A percentile compares a stretch with the other conserved stretches of the same genome.
Conservation (phyloP, 2,888 invertebrate species). For the Siphlonurus alternatus region DNA sequence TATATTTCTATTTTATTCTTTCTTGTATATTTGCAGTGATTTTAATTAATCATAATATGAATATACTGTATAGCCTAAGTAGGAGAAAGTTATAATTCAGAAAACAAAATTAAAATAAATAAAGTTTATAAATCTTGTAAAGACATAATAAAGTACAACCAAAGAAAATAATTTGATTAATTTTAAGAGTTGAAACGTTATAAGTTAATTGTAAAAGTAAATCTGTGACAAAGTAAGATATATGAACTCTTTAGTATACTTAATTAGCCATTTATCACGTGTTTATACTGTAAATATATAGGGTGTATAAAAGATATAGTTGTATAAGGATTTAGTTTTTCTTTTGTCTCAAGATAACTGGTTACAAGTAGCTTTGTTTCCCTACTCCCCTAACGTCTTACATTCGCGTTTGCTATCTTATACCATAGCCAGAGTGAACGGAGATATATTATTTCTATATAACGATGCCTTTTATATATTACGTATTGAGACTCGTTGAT, state of each 20-base stretch:
- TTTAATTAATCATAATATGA: no score
- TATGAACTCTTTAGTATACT: not conserved
- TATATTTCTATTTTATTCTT: no score
- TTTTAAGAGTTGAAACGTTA: not conserved
- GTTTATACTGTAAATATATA: no score
- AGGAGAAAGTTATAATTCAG: no score
- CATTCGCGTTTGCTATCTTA: not conserved
- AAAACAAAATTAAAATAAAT: no score
- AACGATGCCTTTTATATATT: not conserved
- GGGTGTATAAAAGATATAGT: no score
- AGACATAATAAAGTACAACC: no score
- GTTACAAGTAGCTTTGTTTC: not conserved
- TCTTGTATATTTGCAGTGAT: no score
- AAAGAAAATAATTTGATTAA: no score
- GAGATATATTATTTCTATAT: not conserved
- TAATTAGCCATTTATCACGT: not conserved
- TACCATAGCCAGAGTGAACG: not conserved
- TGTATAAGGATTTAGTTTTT: not conserved
- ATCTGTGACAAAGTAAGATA: not conserved
- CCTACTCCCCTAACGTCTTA: not conserved
- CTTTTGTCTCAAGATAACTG: not conserved
- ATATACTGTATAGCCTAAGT: no score
- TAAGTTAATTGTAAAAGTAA: not conserved
- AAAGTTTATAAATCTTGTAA: no score
- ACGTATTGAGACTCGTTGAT: no score